These are phyloP conservation scores for Tragelaphus imberbis DNA, from an alignment of 2,113 vertebrate genomes.

Conservation along the genomic window DNA sequence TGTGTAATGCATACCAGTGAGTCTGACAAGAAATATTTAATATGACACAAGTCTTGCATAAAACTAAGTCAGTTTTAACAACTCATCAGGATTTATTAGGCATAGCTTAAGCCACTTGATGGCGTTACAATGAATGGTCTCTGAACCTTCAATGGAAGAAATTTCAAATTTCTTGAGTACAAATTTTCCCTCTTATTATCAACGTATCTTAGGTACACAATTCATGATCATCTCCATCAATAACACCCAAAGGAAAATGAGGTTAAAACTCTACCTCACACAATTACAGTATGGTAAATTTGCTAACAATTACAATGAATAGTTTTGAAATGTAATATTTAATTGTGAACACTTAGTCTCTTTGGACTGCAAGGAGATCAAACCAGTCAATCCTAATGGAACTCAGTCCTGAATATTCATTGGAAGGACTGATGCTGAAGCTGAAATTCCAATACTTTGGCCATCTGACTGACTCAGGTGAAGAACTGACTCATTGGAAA, in stretches of 20 bases:
- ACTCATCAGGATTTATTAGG: conserved; percentile 41
- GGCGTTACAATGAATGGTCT: neutral
- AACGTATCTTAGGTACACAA: neutral
- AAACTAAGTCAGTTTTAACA: conserved; percentile 52
- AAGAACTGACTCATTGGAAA: neutral
- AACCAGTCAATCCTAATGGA: neutral
- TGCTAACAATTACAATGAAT: neutral
- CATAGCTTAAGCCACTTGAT: neutral
- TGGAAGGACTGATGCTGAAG: neutral
- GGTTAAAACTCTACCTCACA: neutral
- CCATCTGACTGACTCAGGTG: neutral
- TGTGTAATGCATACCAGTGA: conserved; percentile 35
- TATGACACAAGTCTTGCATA: neutral
- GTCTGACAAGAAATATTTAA: conserved; percentile 50
- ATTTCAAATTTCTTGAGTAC: neutral
- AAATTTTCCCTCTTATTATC: neutral
- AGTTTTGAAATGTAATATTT: neutral
- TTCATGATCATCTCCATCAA: neutral
- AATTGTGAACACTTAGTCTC: neutral
- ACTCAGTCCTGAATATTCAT: neutral
- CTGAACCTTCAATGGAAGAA: conserved; percentile 9
- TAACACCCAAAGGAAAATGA: neutral
- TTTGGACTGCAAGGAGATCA: neutral
- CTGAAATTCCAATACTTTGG: neutral
- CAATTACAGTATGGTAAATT: neutral